Base-by-base conservation (phyloP, 2,797 vertebrate genomes). In the Oreortyx pictus region DNA sequence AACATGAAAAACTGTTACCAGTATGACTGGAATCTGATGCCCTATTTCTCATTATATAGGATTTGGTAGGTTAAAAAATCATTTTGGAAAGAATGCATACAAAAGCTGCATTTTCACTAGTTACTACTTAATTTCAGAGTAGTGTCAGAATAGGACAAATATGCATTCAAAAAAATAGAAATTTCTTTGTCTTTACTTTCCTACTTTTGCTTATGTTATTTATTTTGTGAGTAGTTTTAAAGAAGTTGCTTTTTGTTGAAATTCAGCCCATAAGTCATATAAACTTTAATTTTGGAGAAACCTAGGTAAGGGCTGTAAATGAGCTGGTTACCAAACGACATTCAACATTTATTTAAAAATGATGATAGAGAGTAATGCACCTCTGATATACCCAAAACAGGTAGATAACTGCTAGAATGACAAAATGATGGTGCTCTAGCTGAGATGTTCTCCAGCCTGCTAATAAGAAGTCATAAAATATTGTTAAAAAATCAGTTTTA, bases 391-490 rank as follows among this genome's bases (percentile, higher is more conserved):
- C 19, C 23, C 57, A 43, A 82, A 83, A 39, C n/a, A 87, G 87
- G 70, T 64, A 92, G 35, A 50, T 87, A 94, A 87, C 83, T 44
- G 79, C 39, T 66, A 89, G 88, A 91, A 95, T 91, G 87, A 90
- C n/a, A 80, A 94, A 93, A 37, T 81, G 78, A 77, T 83, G 39
- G 41, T 89, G 14, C 49, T 91, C 8, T 79, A 78, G 62, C 44
- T 46, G 46, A 91, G 85, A 86, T 87, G 16, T 6, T 92, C 17
- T 88, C 56, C 57, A 95, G 52, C 31, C 78, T 92, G 49, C 71
- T 86, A 39, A 65, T 82, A 49, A 91, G 82, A 83, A 90, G 43
- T 33, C 64, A 86, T 94, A 94, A 93, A 96, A 86, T 76, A 84
- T 17, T 72, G 25, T 23, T 66, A 88, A 85, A 89, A 77, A 10